A percentile compares a stretch with the other conserved stretches of the same genome.
phyloP scores from a whole-genome alignment of 2,113 vertebrate species.

The Hiodon tergisus region DNA sequence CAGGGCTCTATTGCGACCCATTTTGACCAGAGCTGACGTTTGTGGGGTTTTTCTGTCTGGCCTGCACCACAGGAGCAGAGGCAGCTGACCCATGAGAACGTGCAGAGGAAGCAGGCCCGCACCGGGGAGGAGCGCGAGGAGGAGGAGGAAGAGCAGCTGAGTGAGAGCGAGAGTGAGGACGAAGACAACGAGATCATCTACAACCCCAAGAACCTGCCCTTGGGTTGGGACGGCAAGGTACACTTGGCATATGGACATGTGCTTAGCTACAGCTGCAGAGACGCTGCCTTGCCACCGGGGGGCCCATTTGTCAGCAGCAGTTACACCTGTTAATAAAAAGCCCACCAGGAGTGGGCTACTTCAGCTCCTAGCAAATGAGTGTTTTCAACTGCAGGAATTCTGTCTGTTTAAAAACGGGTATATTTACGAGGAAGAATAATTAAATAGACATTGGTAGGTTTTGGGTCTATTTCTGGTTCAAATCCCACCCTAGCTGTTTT shows the following conservation, averaged over 20 bases:
- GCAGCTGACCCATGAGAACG: constrained; percentile 94
- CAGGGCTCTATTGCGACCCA: too few species aligned
- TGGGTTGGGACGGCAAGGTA: constrained; percentile 98
- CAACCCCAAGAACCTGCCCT: constrained; percentile 95
- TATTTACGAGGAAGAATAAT: too few species aligned
- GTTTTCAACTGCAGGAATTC: too few species aligned
- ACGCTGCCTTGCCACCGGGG: background rate
- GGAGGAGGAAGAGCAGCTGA: constrained; percentile 95
- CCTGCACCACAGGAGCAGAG: constrained; percentile 75
- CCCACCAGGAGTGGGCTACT: too few species aligned
- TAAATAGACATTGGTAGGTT: too few species aligned
- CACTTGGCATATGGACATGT: background rate
- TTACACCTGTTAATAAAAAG: too few species aligned
- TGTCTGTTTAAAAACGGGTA: too few species aligned
- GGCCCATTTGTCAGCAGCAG: background rate
- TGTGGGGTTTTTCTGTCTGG: background rate
- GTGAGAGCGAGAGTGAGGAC: constrained; percentile 95
- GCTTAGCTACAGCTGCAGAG: too few species aligned
- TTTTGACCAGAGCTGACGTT: too few species aligned
- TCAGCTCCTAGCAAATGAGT: too few species aligned
- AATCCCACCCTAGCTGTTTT: too few species aligned
- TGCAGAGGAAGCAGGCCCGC: constrained; percentile 93
- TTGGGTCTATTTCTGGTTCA: too few species aligned
- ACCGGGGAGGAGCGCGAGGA: constrained; percentile 95
- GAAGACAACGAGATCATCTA: constrained; percentile 98